These are phyloP conservation scores for Saccostrea echinata DNA, from an alignment of 1,140 invertebrate genomes.

Conservation along the genomic window DNA sequence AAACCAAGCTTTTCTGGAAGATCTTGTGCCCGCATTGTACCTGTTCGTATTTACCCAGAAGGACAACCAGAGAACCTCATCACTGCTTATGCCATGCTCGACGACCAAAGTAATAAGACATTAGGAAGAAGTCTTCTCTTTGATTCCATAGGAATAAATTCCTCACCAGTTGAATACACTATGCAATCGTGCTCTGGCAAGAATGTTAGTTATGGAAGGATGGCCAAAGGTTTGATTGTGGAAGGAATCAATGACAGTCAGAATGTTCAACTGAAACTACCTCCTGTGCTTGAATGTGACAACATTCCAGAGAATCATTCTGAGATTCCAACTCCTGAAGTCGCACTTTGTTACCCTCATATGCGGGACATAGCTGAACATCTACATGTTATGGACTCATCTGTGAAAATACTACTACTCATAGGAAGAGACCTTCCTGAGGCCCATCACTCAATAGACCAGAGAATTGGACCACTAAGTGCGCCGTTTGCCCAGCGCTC, in stretches of 20 bases:
- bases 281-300: slow-evolving; percentile 46
- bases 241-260: slow-evolving; percentile 16
- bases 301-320: slow-evolving; percentile 33
- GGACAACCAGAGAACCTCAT: neutral
- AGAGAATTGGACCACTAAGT: slow-evolving; percentile 28
- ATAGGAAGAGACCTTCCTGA: slow-evolving; percentile 42
- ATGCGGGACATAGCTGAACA: slow-evolving; percentile 24
- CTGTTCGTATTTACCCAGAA: slow-evolving; percentile 29
- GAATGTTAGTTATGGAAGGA: neutral
- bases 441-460: slow-evolving; percentile 38
- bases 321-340: slow-evolving; percentile 32
- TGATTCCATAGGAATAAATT: neutral
- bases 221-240: neutral
- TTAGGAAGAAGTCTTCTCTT: too few species aligned
- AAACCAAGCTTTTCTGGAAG: slow-evolving; percentile 3
- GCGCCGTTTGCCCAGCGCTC: slow-evolving; percentile 47
- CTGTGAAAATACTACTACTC: slow-evolving; percentile 37
- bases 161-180: neutral
- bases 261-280: slow-evolving; percentile 36
- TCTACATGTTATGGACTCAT: neutral
- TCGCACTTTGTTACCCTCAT: slow-evolving; percentile 30
- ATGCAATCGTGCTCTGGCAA: slow-evolving; percentile 31
- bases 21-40: slow-evolving; percentile 52
- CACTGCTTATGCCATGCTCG: slow-evolving; percentile 46
- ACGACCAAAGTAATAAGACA: slow-evolving; percentile 53